Evolutionary conservation across 2,888 invertebrate genomes (phyloP).

Genomic region (Tineola bisselliella): DNA sequence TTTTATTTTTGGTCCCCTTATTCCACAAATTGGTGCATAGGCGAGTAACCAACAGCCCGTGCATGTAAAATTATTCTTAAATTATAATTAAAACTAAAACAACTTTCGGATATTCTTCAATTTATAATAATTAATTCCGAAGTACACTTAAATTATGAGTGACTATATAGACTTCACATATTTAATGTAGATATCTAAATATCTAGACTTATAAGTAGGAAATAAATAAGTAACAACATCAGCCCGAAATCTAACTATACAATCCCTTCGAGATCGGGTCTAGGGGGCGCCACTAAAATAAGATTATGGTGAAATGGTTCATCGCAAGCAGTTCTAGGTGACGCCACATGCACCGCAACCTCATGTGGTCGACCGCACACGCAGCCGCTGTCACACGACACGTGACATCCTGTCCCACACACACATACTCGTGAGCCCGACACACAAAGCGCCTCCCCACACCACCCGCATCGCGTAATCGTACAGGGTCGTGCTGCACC

Average conservation of each 20-base stretch:
- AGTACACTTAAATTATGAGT: no score
- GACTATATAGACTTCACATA: no score
- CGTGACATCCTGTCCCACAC: constrained; percentile 25
- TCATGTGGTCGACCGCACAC: constrained; percentile 32
- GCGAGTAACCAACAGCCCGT: no score
- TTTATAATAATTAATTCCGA: no score
- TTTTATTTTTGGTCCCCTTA: no score
- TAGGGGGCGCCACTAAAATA: constrained; percentile 44
- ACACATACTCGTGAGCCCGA: background rate
- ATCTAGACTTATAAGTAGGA: background rate
- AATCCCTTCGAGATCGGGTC: constrained; percentile 52
- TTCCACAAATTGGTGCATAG: no score
- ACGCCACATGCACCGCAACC: background rate
- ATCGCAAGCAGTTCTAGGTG: background rate
- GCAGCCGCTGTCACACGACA: constrained; percentile 45
- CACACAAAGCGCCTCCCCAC: constrained; percentile 33
- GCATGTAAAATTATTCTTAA: no score
- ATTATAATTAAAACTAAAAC: no score
- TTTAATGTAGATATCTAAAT: no score
- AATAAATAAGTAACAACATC: background rate
- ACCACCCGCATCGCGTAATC: constrained; percentile 32
- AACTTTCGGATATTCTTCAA: no score
- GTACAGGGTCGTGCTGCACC: constrained; percentile 25
- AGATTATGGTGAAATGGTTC: constrained; percentile 22
- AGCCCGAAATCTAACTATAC: constrained; percentile 22